Percentiles rank a stretch among this genome's conserved stretches.
phyloP scores from a whole-genome alignment of 2,113 vertebrate species.

The Elanoides forficatus region DNA sequence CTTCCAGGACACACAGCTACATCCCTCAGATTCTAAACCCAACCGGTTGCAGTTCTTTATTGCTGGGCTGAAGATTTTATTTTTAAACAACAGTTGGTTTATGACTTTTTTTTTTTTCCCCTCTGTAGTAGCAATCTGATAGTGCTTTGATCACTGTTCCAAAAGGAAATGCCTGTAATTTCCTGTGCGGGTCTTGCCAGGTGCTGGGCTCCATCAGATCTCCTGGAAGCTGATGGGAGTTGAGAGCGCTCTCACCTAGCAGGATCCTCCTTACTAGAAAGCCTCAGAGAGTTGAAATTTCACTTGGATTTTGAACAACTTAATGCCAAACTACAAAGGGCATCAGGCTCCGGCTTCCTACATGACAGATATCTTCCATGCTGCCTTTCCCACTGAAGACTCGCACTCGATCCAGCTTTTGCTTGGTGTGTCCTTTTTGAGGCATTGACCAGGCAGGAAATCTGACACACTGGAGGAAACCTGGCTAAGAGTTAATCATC shows the following conservation, averaged over 20 bases:
- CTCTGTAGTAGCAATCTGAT: background rate
- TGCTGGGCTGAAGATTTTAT: background rate
- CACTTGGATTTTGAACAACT: background rate
- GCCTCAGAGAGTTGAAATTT: background rate
- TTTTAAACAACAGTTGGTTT: slow-evolving; percentile 7
- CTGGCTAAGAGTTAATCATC: background rate
- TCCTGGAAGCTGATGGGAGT: background rate
- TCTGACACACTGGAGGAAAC: background rate
- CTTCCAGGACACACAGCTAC: background rate
- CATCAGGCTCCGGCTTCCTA: background rate
- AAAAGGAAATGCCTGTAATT: slow-evolving; percentile 44
- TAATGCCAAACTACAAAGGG: background rate
- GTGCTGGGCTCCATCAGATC: background rate
- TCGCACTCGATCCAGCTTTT: background rate
- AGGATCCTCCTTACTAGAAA: background rate
- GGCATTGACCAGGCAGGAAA: background rate
- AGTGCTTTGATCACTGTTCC: slow-evolving; percentile 12
- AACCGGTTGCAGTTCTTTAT: background rate
- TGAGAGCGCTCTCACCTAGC: background rate
- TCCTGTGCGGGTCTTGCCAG: slow-evolving; percentile 1
- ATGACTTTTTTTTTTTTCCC: background rate
- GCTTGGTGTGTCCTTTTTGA: background rate
- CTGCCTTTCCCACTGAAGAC: background rate
- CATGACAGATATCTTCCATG: background rate
- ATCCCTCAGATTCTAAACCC: background rate